Percentiles rank a stretch among this genome's conserved stretches.
Conservation (phyloP, 2,113 vertebrate species). For the Saimiri boliviensis region DNA sequence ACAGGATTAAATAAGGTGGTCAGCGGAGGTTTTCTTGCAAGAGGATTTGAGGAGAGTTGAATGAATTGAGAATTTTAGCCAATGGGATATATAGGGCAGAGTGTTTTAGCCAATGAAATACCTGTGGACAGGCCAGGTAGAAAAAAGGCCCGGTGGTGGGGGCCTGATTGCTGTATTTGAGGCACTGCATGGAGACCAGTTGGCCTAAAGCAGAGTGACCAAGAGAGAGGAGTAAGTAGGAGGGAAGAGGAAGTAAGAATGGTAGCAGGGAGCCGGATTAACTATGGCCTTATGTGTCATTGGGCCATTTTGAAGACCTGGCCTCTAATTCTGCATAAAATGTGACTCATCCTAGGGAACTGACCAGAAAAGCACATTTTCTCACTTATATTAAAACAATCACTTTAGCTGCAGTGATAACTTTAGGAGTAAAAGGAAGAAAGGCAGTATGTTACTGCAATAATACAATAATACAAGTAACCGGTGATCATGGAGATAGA, state of each 20-base stretch:
- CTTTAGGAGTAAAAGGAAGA: neutral
- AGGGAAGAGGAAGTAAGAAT: neutral
- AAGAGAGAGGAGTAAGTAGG: neutral
- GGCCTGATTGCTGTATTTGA: neutral
- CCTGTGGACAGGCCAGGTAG: neutral
- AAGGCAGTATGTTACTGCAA: neutral
- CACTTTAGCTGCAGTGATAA: no score
- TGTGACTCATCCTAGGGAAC: no score
- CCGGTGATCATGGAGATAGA: no score
- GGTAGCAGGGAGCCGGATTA: no score
- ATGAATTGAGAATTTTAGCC: neutral
- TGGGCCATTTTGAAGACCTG: neutral
- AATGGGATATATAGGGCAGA: neutral
- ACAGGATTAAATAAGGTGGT: neutral
- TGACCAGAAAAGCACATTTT: neutral
- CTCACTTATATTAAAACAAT: neutral
- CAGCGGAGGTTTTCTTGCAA: neutral
- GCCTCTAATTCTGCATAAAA: neutral
- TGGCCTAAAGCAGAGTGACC: neutral
- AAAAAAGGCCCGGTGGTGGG: neutral
- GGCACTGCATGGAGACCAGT: no score
- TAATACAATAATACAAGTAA: neutral
- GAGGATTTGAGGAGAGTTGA: neutral
- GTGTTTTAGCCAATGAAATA: neutral
- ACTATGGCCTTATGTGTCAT: neutral